A percentile compares a stretch with the other conserved stretches of the same genome.
phyloP scores from a whole-genome alignment of 2,113 vertebrate genomes.

The Festucalex cinctus region DNA sequence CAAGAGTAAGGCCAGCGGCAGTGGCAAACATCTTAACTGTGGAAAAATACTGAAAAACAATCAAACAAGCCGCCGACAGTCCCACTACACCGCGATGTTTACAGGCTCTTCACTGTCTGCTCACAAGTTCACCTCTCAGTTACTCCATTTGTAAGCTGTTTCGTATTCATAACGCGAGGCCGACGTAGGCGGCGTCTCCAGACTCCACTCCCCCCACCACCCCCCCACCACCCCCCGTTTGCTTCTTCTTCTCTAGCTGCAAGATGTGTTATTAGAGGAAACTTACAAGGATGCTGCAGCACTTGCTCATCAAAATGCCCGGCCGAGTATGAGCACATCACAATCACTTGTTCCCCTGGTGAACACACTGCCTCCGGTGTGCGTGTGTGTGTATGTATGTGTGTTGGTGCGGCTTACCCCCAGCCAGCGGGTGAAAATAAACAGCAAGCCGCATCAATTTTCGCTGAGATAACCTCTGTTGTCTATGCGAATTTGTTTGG shows the following conservation, averaged over 20 bases:
- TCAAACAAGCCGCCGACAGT: slow-evolving; percentile 12
- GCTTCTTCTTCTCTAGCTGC: not conserved
- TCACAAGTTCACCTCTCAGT: slow-evolving; percentile 3
- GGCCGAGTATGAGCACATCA: slow-evolving; percentile 18
- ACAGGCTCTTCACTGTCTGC: slow-evolving; percentile 8
- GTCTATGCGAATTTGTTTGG: slow-evolving; percentile 18
- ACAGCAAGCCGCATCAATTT: slow-evolving; percentile 1
- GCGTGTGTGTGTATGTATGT: not conserved
- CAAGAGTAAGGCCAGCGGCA: not conserved
- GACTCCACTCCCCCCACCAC: too few species aligned
- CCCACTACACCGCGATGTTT: slow-evolving; percentile 24
- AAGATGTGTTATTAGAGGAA: slow-evolving; percentile 21
- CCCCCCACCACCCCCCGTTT: too few species aligned
- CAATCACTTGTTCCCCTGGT: slow-evolving; percentile 17
- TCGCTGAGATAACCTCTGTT: not conserved
- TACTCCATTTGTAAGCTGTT: slow-evolving; percentile 8
- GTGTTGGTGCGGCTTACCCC: not conserved
- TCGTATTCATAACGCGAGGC: slow-evolving; percentile 10
- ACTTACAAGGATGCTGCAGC: not conserved
- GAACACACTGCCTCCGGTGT: slow-evolving; percentile 23
- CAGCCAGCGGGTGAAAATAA: slow-evolving; percentile 15
- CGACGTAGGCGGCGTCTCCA: slow-evolving; percentile 22
- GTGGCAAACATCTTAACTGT: not conserved
- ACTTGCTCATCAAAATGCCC: slow-evolving; percentile 25
- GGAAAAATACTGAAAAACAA: slow-evolving; percentile 6